These are phyloP conservation scores for Apoda limacodes DNA, from an alignment of 2,888 invertebrate genomes.

Conservation along the genomic window DNA sequence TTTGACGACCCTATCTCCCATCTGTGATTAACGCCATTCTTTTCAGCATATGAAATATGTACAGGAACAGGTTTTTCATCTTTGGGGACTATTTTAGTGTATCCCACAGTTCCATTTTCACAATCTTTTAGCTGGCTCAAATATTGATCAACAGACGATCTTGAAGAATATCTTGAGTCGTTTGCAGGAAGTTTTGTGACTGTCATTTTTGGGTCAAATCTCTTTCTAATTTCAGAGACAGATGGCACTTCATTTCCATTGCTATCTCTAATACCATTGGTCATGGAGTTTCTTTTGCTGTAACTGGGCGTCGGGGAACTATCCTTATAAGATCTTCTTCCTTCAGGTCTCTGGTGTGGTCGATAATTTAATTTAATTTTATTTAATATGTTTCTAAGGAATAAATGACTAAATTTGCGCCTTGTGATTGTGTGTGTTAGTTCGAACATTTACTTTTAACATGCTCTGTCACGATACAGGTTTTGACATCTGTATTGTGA, in stretches of 20 bases:
- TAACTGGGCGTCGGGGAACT: conserved; percentile 43
- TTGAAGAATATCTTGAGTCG: conserved; percentile 40
- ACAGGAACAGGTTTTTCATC: conserved; percentile 60
- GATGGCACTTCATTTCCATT: conserved; percentile 71
- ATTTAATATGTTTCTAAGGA: no score
- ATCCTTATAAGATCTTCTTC: conserved; percentile 53
- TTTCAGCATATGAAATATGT: conserved; percentile 52
- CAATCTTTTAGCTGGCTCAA: conserved; percentile 53
- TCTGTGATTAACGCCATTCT: conserved; percentile 40
- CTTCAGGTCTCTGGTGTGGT: conserved; percentile 54
- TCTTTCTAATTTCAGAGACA: conserved; percentile 70
- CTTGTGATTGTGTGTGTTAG: conserved; percentile 64
- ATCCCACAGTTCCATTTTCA: conserved; percentile 48
- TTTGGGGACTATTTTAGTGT: conserved; percentile 43
- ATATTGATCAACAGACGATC: conserved; percentile 47
- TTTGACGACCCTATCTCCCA: conserved; percentile 44
- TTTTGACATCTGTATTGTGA: no score
- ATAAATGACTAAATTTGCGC: conserved; percentile 25
- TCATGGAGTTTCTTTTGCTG: conserved; percentile 47
- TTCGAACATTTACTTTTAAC: conserved; percentile 39
- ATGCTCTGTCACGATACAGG: conserved; percentile 24
- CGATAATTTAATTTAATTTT: no score
- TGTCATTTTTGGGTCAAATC: conserved; percentile 66
- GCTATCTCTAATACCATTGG: conserved; percentile 63
- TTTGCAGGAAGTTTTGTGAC: conserved; percentile 59